These are phyloP conservation scores for Octodonta nipae DNA, from an alignment of 2,888 invertebrate species.

Conservation along the genomic window DNA sequence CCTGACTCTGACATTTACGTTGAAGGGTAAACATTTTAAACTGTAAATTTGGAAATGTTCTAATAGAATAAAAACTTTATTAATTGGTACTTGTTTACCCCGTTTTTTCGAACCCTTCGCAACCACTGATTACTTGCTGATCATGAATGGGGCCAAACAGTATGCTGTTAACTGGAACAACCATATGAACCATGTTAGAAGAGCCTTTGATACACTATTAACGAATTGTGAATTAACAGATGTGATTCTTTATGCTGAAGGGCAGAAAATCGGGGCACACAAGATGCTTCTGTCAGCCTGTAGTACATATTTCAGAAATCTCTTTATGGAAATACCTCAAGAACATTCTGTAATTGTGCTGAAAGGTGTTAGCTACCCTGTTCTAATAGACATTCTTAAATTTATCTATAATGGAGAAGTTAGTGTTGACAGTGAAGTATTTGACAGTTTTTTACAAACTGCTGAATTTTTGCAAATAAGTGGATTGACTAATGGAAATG, in stretches of 20 bases:
- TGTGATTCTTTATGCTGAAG: constrained; percentile 75
- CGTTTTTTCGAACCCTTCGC: too few relatives aligned
- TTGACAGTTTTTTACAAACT: constrained; percentile 49
- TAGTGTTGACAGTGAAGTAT: constrained; percentile 49
- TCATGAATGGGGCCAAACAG: constrained; percentile 43
- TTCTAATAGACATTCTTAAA: constrained; percentile 48
- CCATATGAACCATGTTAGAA: constrained; percentile 66
- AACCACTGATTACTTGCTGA: constrained; percentile 1
- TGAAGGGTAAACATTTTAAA: too few relatives aligned
- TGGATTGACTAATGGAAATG: constrained; percentile 37
- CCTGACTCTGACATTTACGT: too few relatives aligned
- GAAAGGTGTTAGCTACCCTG: constrained; percentile 51
- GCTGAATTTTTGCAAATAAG: constrained; percentile 51
- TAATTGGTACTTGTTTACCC: too few relatives aligned
- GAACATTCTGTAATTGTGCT: constrained; percentile 55
- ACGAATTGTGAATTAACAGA: constrained; percentile 61
- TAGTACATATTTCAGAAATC: constrained; percentile 55
- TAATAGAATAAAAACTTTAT: too few relatives aligned
- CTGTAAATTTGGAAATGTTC: too few relatives aligned
- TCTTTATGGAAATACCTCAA: constrained; percentile 50
- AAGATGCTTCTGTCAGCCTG: constrained; percentile 75
- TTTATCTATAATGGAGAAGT: constrained; percentile 61
- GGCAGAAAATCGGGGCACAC: constrained; percentile 69
- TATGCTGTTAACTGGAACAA: constrained; percentile 81
- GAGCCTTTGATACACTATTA: constrained; percentile 62